phyloP scores from a whole-genome alignment of 2,888 invertebrate genomes.

The Podabrus alpinus region DNA sequence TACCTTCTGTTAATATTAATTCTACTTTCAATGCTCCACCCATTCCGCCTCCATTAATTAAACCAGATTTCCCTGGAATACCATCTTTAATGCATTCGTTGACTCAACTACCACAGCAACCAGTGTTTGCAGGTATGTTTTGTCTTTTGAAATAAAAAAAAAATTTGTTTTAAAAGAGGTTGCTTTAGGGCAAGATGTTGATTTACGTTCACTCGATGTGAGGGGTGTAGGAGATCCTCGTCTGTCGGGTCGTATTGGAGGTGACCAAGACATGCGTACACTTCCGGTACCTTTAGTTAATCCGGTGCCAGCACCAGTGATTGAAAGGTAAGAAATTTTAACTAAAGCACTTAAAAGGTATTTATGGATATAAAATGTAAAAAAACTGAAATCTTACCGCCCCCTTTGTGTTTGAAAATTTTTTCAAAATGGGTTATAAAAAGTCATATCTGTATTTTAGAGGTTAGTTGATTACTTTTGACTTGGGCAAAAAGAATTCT shows the following conservation, averaged over 20 bases:
- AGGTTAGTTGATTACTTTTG: no score
- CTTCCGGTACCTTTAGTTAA: conserved; percentile 53
- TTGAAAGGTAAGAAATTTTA: conserved; percentile 49
- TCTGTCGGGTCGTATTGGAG: conserved; percentile 51
- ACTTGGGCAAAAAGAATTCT: no score
- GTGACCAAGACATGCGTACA: conserved; percentile 80
- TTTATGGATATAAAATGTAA: no score
- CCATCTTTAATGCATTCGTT: conserved; percentile 39
- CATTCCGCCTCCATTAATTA: neutral
- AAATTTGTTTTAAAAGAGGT: neutral
- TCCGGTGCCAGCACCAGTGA: conserved; percentile 44
- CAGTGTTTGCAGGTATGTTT: conserved; percentile 33
- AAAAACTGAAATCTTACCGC: no score
- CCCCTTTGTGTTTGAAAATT: no score
- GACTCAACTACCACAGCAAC: conserved; percentile 43
- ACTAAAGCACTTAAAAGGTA: neutral
- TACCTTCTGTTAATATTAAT: conserved; percentile 52
- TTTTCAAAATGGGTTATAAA: no score
- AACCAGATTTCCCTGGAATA: neutral
- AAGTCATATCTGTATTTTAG: no score
- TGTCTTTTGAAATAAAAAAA: neutral
- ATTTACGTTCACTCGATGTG: conserved; percentile 62
- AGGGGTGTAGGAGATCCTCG: conserved; percentile 50
- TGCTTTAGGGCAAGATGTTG: conserved; percentile 63
- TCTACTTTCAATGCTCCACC: conserved; percentile 41